Base-by-base conservation (phyloP, 2,113 vertebrate genomes). In the Nothobranchius furzeri region DNA sequence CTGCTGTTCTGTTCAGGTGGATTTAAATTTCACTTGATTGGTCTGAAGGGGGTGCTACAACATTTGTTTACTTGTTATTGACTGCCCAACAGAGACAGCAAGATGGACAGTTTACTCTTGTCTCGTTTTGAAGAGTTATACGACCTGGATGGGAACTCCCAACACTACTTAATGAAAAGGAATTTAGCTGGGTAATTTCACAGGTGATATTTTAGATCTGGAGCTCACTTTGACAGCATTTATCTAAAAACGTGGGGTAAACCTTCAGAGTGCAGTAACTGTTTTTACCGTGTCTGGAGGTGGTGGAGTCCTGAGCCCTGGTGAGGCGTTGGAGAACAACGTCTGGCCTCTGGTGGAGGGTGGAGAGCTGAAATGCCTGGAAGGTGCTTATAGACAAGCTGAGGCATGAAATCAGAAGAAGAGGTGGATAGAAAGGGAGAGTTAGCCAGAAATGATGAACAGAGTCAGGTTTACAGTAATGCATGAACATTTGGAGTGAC, bases 331-430 rank as follows among this genome's bases (percentile, higher is more conserved):
- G 83, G 12, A 92, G 91, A 67, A 94, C 76, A 13, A 89, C 83
- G 82, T 95, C 94, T 0, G 94, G 94, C 15, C 93, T 93, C 87
- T 95, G 94, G 72, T 80, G 85, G 11, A 87, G 87, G 6, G 91
- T 91, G 51, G 92, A 92, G 57, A 76, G 84, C 82, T 93, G 93
- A 82, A 95, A 94, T 14, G 87, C 88, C 56, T 91, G 79, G 74
- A 94, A 95, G 65, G 91, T 92, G 57, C 86, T 91, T 71, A 95
- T 91, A 75, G 92, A 86, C 63, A 92, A 82, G 68, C 94, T 95
- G 84, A 17, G 47, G 60, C 36, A 9, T 47, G 49, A 54, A 51
- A 69, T 46, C 17, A 49, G 6, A 54, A 17, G 45, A 30, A 54
- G 17, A 64, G 55, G 49, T 4, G 50, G 17, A 55, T 47, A 51